These are phyloP conservation scores for Liparis tanakae DNA, from an alignment of 2,797 vertebrate genomes.

Conservation along the genomic window DNA sequence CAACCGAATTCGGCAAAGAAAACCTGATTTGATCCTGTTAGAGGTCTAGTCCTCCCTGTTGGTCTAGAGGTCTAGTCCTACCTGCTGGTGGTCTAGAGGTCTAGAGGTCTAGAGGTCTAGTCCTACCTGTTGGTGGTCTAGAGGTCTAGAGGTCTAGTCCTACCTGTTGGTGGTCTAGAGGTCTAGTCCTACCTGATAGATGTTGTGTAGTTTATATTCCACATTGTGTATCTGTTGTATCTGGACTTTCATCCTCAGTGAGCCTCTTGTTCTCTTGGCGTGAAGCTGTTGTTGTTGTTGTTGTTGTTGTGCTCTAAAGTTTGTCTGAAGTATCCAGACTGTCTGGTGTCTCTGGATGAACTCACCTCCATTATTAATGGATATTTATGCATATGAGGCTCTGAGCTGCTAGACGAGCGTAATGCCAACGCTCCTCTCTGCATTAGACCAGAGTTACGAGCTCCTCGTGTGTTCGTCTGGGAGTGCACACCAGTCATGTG, in stretches of 20 bases:
- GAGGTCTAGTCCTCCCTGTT: too few relatives aligned
- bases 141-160: too few relatives aligned
- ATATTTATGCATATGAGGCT: conserved; percentile 30
- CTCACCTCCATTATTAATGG: not conserved
- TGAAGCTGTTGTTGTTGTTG: not conserved
- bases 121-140: too few relatives aligned
- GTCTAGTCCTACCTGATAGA: too few relatives aligned
- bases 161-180: too few relatives aligned
- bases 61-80: too few relatives aligned
- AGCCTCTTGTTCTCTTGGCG: not conserved
- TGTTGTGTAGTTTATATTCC: too few relatives aligned
- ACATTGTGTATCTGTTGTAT: too few relatives aligned
- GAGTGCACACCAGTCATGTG: conserved; percentile 27
- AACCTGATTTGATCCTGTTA: too few relatives aligned
- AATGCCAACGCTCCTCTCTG: conserved; percentile 16
- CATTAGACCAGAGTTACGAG: conserved; percentile 48
- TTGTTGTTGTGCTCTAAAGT: not conserved
- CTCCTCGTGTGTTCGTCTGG: conserved; percentile 7
- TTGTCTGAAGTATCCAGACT: conserved; percentile 19
- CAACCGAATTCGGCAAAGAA: too few relatives aligned
- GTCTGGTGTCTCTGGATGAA: not conserved
- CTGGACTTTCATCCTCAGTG: not conserved
- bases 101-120: too few relatives aligned
- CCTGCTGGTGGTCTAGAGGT: too few relatives aligned
- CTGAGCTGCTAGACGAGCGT: conserved; percentile 22